phyloP scores from a whole-genome alignment of 2,113 vertebrate species.

The Oncorhynchus clarkii region DNA sequence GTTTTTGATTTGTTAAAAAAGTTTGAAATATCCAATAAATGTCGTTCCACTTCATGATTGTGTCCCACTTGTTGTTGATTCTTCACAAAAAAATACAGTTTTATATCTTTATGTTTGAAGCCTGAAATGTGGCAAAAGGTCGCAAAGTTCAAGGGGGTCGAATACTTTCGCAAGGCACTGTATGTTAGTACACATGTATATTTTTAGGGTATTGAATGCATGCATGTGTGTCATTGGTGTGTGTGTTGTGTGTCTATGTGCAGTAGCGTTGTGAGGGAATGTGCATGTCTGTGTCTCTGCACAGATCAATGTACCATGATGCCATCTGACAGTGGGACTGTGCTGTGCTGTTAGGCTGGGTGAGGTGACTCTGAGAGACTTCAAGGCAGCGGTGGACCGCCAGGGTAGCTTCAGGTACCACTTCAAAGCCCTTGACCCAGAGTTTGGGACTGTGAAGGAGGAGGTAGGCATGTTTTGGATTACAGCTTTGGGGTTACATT shows the following conservation, averaged over 20 bases:
- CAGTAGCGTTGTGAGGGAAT: neutral
- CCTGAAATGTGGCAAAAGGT: no score
- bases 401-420: slow-evolving; percentile 93
- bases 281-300: slow-evolving; percentile 14
- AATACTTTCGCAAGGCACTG: no score
- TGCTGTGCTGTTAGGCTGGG: slow-evolving; percentile 79
- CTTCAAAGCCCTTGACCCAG: slow-evolving; percentile 96
- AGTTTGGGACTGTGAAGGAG: slow-evolving; percentile 98
- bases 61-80: no score
- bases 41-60: no score
- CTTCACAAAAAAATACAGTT: no score
- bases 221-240: neutral
- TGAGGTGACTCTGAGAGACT: slow-evolving; percentile 92
- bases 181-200: slow-evolving; percentile 19
- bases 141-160: no score
- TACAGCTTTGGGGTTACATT: neutral
- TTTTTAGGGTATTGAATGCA: neutral
- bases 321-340: slow-evolving; percentile 21
- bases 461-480: slow-evolving; percentile 75
- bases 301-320: slow-evolving; percentile 2
- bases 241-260: neutral
- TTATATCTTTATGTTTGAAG: no score
- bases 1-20: no score
- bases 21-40: no score
- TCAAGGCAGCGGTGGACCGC: slow-evolving; percentile 90